Percentiles rank a stretch among this genome's conserved stretches.
Conservation (phyloP, 2,888 invertebrate genomes). For the Tyria jacobaeae region DNA sequence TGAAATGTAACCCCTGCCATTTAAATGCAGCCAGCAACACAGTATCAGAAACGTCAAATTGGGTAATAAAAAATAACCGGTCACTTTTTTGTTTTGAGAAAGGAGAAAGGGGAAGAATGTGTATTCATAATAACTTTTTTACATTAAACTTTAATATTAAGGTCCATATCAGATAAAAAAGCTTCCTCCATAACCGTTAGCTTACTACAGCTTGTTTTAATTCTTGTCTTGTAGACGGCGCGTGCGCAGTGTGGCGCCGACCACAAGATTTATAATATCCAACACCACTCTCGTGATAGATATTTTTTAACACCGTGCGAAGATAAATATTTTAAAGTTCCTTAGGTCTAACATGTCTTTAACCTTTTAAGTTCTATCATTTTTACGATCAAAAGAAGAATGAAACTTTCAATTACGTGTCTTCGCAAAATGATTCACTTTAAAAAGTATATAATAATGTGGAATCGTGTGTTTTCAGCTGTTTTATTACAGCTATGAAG, state of each 20-base stretch:
- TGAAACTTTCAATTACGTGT: constrained; percentile 6
- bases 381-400: constrained; percentile 14
- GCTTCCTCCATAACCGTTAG: constrained; percentile 42
- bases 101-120: too few species aligned
- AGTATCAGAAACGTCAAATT: too few species aligned
- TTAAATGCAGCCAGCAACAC: too few species aligned
- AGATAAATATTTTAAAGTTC: constrained; percentile 27
- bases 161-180: constrained; percentile 24
- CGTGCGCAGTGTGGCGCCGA: constrained; percentile 51
- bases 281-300: constrained; percentile 40
- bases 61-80: too few species aligned
- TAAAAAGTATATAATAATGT: constrained; percentile 21
- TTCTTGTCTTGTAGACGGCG: constrained; percentile 28
- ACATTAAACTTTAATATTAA: not conserved
- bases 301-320: constrained; percentile 39
- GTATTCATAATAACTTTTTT: not conserved
- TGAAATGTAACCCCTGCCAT: too few species aligned
- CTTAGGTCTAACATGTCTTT: constrained; percentile 13
- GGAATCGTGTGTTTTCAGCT: constrained; percentile 15
- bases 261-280: constrained; percentile 56
- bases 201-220: constrained; percentile 34
- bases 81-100: too few species aligned
- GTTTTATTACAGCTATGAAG: constrained; percentile 13
- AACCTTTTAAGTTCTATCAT: constrained; percentile 6
- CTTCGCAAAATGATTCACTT: constrained; percentile 20